Evolutionary conservation across 2,797 vertebrate genomes (phyloP), one percentile per base, ranked within the genome.

Genomic region (Hydrophis major): DNA sequence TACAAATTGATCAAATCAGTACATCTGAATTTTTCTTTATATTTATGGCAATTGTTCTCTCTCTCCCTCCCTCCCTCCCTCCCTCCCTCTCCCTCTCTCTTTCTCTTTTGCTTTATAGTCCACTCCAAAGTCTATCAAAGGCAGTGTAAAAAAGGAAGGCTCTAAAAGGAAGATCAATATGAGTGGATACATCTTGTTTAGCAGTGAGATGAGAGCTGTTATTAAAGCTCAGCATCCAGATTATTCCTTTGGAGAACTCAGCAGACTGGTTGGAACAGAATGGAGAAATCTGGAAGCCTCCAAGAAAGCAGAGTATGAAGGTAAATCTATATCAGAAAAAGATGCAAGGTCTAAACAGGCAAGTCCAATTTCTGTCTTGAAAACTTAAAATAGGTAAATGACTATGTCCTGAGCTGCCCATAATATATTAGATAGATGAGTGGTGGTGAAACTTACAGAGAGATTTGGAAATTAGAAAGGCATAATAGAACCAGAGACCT

Each of bases 141-240:
- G 99, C 95, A 98, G 98, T 94, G 97, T 98, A 92, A 99, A 99
- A 98, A 99, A 99, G 96, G 99, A 99, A 96, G 98, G 99, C 74
- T 98, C 99, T 13, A 99, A 99, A 97, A 98, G 99, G 94, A 99
- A 99, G 97, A 99, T 99, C 98, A 99, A 99, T 98, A 99, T 99
- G 99, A 99, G 99, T 42, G 99, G 99, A 93, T 99, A 99, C 97
- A 99, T 99, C 97, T 97, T 99, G 95, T 99, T 99, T 97, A 99
- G 99, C 98, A 99, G 99, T 86, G 99, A 99, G 96, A 99, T 99
- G 99, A 98, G 99, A 96, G 99, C 99, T 2, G 99, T 99, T 95
- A 99, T 99, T 97, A 99, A 99, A 97, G 99, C 99, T 96, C 99
- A 98, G 96, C 99, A 99, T 94, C 99, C 99, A 69, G 99, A 99